Evolutionary conservation across 2,797 vertebrate species (phyloP).

Genomic region (Podargus strigoides): DNA sequence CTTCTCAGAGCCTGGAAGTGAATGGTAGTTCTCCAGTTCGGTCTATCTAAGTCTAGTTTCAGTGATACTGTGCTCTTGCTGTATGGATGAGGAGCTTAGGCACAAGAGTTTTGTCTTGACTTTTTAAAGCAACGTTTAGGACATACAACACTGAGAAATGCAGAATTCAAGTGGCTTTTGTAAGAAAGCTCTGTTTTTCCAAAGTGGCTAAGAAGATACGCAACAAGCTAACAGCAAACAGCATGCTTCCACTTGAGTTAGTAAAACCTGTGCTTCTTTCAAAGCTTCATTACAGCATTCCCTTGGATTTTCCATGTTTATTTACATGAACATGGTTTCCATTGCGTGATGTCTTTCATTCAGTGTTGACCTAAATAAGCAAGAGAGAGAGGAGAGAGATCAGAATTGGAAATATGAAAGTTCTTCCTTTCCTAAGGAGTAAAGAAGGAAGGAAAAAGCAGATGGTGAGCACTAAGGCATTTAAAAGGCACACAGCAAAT

Average conservation of each 20-base stretch:
- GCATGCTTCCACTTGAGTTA: not conserved
- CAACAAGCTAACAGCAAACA: not conserved
- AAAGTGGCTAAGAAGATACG: not conserved
- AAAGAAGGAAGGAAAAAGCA: not conserved
- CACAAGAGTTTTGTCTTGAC: not conserved
- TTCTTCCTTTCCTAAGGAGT: not conserved
- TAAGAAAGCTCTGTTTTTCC: not conserved
- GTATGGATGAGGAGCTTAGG: not conserved
- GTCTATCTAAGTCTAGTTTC: not conserved
- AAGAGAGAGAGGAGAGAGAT: not conserved
- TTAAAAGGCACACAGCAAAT: not conserved
- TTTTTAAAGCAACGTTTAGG: not conserved
- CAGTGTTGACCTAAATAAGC: not conserved
- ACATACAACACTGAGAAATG: not conserved
- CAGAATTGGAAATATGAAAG: not conserved
- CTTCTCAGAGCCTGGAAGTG: not conserved
- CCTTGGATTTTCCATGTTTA: not conserved
- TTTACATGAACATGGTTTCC: not conserved
- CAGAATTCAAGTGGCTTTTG: not conserved
- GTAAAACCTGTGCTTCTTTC: not conserved
- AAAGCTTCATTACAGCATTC: not conserved
- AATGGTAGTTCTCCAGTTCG: not conserved
- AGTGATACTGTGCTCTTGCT: not conserved
- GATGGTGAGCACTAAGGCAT: not conserved
- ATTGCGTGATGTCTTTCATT: not conserved